phyloP scores from a whole-genome alignment of 2,113 vertebrate genomes.

The Rousettus leschenaultii region DNA sequence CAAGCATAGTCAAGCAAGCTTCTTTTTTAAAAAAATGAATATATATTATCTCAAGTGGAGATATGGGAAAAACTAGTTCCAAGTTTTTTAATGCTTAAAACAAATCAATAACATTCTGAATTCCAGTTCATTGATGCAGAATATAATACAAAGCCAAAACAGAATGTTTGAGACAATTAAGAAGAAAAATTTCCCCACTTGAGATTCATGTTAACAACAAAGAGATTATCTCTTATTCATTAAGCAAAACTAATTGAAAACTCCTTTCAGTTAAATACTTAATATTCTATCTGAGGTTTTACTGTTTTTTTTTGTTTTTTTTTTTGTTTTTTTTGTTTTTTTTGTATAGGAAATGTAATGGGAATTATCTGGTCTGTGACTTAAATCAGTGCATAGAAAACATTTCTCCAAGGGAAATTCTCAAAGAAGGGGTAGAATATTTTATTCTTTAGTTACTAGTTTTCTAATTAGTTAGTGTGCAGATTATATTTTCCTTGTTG shows the following conservation, averaged over 20 bases:
- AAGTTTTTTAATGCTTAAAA: slow-evolving; percentile 7
- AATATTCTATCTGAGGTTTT: neutral
- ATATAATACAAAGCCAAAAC: slow-evolving; percentile 28
- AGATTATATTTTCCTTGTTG: neutral
- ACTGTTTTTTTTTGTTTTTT: too few species aligned
- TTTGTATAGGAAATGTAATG: neutral
- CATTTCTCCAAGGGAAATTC: neutral
- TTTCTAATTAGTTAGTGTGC: neutral
- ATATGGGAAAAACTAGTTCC: neutral
- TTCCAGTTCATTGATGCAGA: slow-evolving; percentile 29
- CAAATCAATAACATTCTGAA: slow-evolving; percentile 23
- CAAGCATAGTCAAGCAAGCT: neutral
- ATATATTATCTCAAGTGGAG: neutral
- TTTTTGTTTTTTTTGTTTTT: too few species aligned
- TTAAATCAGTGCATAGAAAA: neutral
- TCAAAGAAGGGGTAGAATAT: neutral
- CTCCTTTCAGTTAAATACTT: neutral
- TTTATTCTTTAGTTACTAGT: slow-evolving; percentile 36
- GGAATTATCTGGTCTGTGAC: neutral
- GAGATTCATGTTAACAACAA: neutral
- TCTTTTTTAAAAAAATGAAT: neutral
- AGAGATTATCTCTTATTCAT: slow-evolving; percentile 30
- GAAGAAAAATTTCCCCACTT: neutral
- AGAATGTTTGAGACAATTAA: slow-evolving; percentile 22
- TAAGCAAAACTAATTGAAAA: slow-evolving; percentile 30